Base-by-base conservation (phyloP, 2,113 vertebrate species). In the Rhinolophus ferrumequinum region DNA sequence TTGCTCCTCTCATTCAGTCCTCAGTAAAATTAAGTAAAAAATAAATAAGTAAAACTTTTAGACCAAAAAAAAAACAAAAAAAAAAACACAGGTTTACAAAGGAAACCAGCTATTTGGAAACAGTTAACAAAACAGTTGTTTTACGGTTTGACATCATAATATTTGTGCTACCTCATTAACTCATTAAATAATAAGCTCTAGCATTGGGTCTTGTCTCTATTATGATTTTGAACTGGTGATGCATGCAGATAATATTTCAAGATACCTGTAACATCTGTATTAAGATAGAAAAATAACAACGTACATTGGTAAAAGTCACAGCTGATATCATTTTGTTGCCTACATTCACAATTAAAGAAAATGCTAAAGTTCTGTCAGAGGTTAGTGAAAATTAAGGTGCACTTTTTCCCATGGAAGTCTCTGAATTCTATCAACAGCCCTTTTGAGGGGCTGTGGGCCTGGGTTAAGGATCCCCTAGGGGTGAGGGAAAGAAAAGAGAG, bases 41-140 rank as follows among this genome's bases (percentile, higher is more conserved):
- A 44, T 44, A 44, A 44, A 44, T 44, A 44, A 44, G 6, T 44
- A 44, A 44, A 44, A 44, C 41, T 44, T 44, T 44, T 7, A 44
- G 41, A 44, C 41, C 41, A 44, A 44, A 44, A 44, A 44, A 44
- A 44, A 44, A 44, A 7, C n/a, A 44, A 44, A 44, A 44, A 44
- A 44, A 44, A 6, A 44, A 44, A 80, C 35, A 60, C 2, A 69
- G 18, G 24, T 86, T 93, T 91, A 86, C 87, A 82, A 85, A 47
- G 60, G 35, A 92, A 95, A 91, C 35, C 30, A 86, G 54, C 52
- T 91, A 85, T 90, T 95, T 69, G 14, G 54, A 90, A 96, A 91
- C 26, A 15, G 38, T 95, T 76, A 83, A 90, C 26, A 64, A 93
- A 84, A 66, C 80, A 83, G 12, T 64, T 44, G 85, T 35, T 88